Base-by-base conservation (phyloP, 1,140 invertebrate species). In the Gonatopus flavifemur region DNA sequence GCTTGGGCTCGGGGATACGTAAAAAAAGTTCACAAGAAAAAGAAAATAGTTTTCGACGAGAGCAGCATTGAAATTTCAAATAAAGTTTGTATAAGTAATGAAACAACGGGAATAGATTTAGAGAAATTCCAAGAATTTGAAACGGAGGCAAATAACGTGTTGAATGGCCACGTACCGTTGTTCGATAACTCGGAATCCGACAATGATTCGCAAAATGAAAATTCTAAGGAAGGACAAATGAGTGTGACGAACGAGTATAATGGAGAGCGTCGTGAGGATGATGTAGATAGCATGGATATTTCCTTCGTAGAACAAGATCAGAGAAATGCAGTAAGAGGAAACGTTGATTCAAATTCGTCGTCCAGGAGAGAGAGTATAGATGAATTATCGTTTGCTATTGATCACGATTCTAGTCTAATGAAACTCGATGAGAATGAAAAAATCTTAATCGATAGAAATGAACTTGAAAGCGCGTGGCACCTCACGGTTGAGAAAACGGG, bases 401-500 rank as follows among this genome's bases (percentile, higher is more conserved):
- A 73, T 15, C 68, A 63, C 35, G 70, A 76, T 67, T 64, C 62
- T 64, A 67, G 62, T 60, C 59, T 49, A 20, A 52, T 52, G 3
- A 66, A 57, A 45, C 38, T 55, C 66, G 42, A 79, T 66, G 78
- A 80, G 37, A 62, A 67, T 18, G 77, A 80, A 2, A 79, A 76
- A 64, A 71, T 86, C 50, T 56, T 83, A 55, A 78, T 85, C 55
- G 81, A 84, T 62, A 80, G 76, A 74, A 72, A 62, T 59, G 83
- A 86, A 57, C 70, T 88, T 57, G 82, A 86, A 55, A 78, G 71
- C 57, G 70, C 82, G 25, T 76, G 84, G 59, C 72, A 80, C 49
- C 76, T 81, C 56, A 82, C 81, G 19, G 80, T 84, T 16, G 73
- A 81, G 44, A 57, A 72, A 6, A 80, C 86, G 0, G 68, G 79